These are phyloP conservation scores for Entomobrya proxima DNA, from an alignment of 2,888 invertebrate genomes.

Conservation along the genomic window DNA sequence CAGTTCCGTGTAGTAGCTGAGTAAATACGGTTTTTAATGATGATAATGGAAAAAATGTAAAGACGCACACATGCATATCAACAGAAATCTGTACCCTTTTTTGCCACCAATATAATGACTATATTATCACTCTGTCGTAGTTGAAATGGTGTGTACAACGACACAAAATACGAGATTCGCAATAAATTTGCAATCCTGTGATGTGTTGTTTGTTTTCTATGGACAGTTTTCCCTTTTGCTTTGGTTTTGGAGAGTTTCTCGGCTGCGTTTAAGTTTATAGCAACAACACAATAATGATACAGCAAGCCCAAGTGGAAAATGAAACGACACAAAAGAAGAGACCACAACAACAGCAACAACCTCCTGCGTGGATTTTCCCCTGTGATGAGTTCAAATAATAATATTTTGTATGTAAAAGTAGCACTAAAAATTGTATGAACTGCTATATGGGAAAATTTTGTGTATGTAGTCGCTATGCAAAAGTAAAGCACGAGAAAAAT, in stretches of 20 bases:
- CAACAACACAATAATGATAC: neutral
- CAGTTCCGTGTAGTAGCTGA: neutral
- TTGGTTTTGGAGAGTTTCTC: neutral
- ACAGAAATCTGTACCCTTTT: no score
- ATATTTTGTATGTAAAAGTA: neutral
- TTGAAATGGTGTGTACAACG: no score
- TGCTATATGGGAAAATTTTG: neutral
- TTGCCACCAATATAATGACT: no score
- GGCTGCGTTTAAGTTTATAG: neutral
- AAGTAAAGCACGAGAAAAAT: neutral
- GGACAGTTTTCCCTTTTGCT: neutral
- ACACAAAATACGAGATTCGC: neutral
- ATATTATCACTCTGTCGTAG: no score
- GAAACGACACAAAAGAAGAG: neutral
- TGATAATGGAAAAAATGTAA: neutral
- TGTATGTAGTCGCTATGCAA: neutral
- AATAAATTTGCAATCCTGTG: neutral
- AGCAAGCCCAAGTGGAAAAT: neutral
- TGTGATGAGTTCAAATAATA: neutral
- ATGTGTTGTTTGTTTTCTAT: neutral
- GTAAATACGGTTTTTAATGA: neutral
- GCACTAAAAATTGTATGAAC: neutral
- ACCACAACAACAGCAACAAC: neutral
- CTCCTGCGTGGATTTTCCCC: conserved; percentile 1
- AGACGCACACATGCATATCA: neutral